Evolutionary conservation across 2,797 vertebrate genomes (phyloP), one percentile per base, ranked within the genome.

Genomic region (Molossus molossus): DNA sequence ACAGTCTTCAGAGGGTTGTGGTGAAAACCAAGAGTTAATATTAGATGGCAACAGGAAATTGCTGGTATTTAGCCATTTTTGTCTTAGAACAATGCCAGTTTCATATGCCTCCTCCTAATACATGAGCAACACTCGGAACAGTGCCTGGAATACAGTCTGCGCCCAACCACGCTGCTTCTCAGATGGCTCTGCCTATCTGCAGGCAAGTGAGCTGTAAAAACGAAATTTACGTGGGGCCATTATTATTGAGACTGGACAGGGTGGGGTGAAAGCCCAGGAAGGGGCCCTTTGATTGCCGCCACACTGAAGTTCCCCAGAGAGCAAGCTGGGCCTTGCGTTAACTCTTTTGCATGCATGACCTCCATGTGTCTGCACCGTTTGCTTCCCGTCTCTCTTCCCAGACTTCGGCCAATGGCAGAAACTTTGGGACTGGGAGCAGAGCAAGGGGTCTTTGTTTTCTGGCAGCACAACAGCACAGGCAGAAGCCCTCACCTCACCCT

Each of bases 181-280:
- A 27, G 64, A 58, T 25, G 65, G 48, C 29, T 40, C 58, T 40
- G 25, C n/a, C 23, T 29, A 50, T 62, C n/a, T 27, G 21, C 5
- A 6, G 23, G 55, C 64, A 64, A 65, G 11, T 8, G 33, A 12
- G 5, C 14, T 94, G 55, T 57, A n/a, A 62, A 86, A 76, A 40
- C n/a, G 53, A 5, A 55, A 25, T 33, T 4, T 27, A 6, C 21
- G 1, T 0, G 0, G 37, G 53, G 6, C 67, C 57, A 5, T 69
- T 87, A 17, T n/a, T 80, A 40, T 53, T 75, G 60, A 58, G 65
- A 23, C 40, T 37, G 60, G n/a, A 23, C 33, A 6, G 13, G 12
- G 23, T 21, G 40, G 11, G n/a, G 48, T n/a, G 23, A 50, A 73
- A 81, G 15, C 2, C 67, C 65, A 33, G 57, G 58, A 57, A 33